These are phyloP conservation scores for Drosophila suboccidentalis DNA, from an alignment of 2,888 invertebrate species.

Conservation along the genomic window DNA sequence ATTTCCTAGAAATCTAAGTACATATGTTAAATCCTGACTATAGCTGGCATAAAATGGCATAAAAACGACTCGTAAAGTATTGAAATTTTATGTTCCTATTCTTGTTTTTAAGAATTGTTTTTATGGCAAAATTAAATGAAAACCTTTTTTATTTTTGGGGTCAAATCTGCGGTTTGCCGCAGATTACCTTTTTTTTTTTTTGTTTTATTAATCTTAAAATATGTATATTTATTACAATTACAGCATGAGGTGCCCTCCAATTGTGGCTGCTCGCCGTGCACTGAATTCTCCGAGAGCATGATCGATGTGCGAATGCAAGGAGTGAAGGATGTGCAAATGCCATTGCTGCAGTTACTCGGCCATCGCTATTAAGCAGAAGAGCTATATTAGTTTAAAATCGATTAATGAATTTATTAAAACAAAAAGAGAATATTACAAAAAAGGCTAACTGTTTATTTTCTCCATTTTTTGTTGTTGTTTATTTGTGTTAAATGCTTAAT, in stretches of 20 bases:
- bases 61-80: too few relatives aligned
- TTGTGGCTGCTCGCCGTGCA: constrained; percentile 80
- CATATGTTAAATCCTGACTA: too few relatives aligned
- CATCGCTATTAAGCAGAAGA: constrained; percentile 15
- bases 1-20: too few relatives aligned
- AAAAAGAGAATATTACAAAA: constrained; percentile 20
- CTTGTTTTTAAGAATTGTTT: too few relatives aligned
- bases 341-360: constrained; percentile 46
- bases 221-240: neutral
- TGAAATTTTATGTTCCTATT: too few relatives aligned
- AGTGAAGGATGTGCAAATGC: constrained; percentile 18
- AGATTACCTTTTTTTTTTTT: neutral
- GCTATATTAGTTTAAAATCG: constrained; percentile 6
- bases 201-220: neutral
- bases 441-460: neutral
- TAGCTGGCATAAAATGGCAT: too few relatives aligned
- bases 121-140: too few relatives aligned
- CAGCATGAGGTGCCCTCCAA: constrained; percentile 82
- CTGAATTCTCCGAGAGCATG: constrained; percentile 55
- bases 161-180: too few relatives aligned
- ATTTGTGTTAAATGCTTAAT: too few relatives aligned
- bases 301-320: constrained; percentile 50
- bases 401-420: constrained; percentile 7
- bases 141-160: too few relatives aligned
- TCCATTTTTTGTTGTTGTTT: neutral